These are phyloP conservation scores for Campylorhamphus procurvoides DNA, from an alignment of 2,113 vertebrate species.

Conservation along the genomic window DNA sequence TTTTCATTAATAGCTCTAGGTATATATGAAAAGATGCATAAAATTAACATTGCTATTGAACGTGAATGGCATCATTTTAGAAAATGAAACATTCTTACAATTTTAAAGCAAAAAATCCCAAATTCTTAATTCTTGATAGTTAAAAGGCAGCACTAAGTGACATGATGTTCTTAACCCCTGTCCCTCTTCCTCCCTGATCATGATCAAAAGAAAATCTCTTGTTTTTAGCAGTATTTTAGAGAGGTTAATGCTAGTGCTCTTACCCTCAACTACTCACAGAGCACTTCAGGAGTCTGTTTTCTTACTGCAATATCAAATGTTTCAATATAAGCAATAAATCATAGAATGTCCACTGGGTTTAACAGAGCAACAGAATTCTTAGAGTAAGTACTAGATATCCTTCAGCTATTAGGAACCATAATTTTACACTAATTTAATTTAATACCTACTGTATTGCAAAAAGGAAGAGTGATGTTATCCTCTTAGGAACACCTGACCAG, in stretches of 20 bases:
- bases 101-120: neutral
- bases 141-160: neutral
- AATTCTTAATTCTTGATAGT: neutral
- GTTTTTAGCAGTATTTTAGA: neutral
- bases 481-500: neutral
- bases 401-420: neutral
- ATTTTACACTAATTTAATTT: neutral
- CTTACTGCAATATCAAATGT: neutral
- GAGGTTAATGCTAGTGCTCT: neutral
- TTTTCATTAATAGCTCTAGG: neutral
- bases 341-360: neutral
- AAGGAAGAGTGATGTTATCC: neutral
- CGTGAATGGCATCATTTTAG: neutral
- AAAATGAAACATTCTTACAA: neutral
- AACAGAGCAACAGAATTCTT: neutral
- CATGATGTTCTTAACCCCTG: neutral
- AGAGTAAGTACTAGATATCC: neutral
- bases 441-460: neutral
- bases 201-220: neutral
- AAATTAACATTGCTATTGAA: neutral
- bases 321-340: neutral
- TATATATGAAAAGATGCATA: neutral
- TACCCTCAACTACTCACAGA: neutral
- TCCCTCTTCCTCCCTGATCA: neutral
- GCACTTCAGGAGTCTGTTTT: neutral